Evolutionary conservation across 1,140 invertebrate species (phyloP), one percentile per base, ranked within the genome.

Genomic region (Drosophila aff.): DNA sequence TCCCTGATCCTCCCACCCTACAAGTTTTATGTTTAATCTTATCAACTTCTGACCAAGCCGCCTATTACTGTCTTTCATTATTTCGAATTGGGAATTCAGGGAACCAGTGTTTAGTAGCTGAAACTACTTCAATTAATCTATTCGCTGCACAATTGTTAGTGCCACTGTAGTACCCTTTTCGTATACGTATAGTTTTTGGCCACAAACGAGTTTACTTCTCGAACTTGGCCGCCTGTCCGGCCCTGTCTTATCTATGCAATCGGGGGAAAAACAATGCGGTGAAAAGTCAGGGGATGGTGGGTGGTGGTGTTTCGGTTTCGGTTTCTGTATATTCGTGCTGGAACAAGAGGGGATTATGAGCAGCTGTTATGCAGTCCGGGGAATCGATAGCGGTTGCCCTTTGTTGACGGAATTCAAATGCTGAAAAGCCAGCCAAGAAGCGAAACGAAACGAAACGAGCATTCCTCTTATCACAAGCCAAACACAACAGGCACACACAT

Each of bases 211-310:
- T 79, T 79, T 57, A 26, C 26, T 38, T 69, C 63, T 61, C 58
- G 58, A 64, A 69, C 38, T 60, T 52, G 62, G 68, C 33, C 33
- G 33, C 3, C 52, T 31, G 43, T 46, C 26, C 31, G 13, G 21
- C 36, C 66, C 33, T 21, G 31, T 47, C 66, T 89, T 87, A 87
- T 87, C 83, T 87, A 81, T 89, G 83, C 81, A 89, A 87, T 87
- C 82, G 40, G 60, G 9, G 49, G 47, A 16, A 50, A 80, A 73
- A 46, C 63, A 69, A 55, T 28, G 26, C 44, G 31, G 13, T 28
- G n/a, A 52, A 50, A 36, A 33, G 18, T 31, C 40, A 28, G 67
- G 26, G 36, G 18, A n/a, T 31, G 18, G n/a, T 28, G 44, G 21
- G 44, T 46, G 44, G 21, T 23, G 44, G 44, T 47, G 23, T 23